phyloP scores from a whole-genome alignment of 2,888 invertebrate species.

The Marronus borbonicus region DNA sequence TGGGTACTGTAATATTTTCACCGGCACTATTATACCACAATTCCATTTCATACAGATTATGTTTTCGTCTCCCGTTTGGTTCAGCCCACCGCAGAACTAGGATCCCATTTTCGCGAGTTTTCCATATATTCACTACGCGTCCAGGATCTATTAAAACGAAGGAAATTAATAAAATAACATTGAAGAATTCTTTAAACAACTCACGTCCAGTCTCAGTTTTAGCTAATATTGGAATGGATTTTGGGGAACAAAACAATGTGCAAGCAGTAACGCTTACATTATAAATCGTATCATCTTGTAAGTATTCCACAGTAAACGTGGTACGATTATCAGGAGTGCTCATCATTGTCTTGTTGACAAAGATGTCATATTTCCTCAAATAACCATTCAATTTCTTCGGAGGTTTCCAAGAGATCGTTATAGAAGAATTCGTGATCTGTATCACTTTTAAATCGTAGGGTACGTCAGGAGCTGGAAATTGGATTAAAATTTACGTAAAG shows the following conservation, averaged over 20 bases:
- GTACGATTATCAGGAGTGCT: conserved; percentile 12
- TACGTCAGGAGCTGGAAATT: conserved; percentile 20
- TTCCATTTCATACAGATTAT: not conserved
- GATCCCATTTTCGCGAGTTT: not conserved
- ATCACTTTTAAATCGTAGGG: conserved; percentile 4
- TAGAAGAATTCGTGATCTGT: conserved; percentile 13
- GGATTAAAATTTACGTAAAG: not conserved
- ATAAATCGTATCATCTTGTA: not conserved
- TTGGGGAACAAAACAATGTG: conserved; percentile 5
- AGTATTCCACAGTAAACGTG: not conserved
- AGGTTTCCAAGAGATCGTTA: conserved; percentile 20
- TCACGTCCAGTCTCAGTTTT: conserved; percentile 29
- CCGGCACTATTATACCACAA: not conserved
- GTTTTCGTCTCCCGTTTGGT: not conserved
- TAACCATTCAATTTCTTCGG: conserved; percentile 25
- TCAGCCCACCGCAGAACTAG: conserved; percentile 11
- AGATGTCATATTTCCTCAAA: conserved; percentile 15
- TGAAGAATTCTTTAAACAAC: not conserved
- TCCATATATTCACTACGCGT: not conserved
- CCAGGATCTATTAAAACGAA: conserved; percentile 3
- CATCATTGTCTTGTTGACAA: not conserved
- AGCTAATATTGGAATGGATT: not conserved
- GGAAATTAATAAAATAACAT: not conserved
- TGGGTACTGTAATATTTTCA: conserved; percentile 9
- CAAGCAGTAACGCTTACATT: conserved; percentile 25